phyloP scores from a whole-genome alignment of 2,113 vertebrate species.

The Uria aalge region DNA sequence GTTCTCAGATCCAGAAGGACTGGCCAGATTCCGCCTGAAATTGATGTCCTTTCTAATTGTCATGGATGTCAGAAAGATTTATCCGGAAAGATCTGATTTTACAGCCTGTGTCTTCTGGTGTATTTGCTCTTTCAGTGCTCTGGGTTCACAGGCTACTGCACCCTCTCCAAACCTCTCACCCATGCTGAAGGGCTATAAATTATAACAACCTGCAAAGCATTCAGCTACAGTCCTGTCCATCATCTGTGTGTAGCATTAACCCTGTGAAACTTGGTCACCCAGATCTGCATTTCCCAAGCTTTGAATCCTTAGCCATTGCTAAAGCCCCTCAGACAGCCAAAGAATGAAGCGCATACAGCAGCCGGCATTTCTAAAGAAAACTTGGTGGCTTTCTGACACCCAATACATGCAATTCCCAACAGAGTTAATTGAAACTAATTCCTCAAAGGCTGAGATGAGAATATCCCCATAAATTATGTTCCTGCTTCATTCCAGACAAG shows the following conservation, averaged over 20 bases:
- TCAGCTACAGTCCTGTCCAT: neutral
- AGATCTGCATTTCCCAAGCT: constrained; percentile 28
- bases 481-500: constrained; percentile 50
- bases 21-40: neutral
- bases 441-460: constrained; percentile 63
- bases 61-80: constrained; percentile 23
- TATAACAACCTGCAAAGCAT: neutral
- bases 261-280: constrained; percentile 29
- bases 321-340: constrained; percentile 27
- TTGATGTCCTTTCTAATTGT: neutral
- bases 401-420: constrained; percentile 34
- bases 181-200: neutral
- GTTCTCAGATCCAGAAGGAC: neutral
- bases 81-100: neutral
- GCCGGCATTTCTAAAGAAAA: constrained; percentile 36
- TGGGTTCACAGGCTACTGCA: neutral
- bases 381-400: constrained; percentile 48
- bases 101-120: neutral
- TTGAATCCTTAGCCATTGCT: constrained; percentile 12
- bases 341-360: neutral
- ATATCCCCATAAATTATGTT: constrained; percentile 57
- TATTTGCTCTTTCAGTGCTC: neutral
- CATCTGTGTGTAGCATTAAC: neutral
- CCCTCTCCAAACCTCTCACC: neutral
- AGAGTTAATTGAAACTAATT: constrained; percentile 65